Conservation (phyloP, 2,113 vertebrate species). For the Felis chaus region DNA sequence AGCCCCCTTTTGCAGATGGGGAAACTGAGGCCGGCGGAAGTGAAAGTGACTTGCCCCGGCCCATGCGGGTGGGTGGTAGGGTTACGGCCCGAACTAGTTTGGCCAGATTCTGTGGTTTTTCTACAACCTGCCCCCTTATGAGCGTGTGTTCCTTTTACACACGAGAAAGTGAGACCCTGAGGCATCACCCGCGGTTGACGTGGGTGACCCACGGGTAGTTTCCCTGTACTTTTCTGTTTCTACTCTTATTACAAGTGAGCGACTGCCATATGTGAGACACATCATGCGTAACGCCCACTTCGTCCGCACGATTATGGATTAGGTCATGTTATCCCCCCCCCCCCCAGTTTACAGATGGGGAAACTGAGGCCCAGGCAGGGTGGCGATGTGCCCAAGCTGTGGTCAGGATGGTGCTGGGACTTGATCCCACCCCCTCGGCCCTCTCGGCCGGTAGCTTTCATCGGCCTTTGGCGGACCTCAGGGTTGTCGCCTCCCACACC, state of each 20-base stretch:
- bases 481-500: rapidly evolving
- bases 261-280: neutral
- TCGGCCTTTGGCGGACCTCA: neutral
- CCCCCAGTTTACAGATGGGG: neutral
- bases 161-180: neutral
- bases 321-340: neutral
- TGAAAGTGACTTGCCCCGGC: neutral
- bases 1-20: neutral
- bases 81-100: neutral
- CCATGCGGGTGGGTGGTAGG: neutral
- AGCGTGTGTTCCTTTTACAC: neutral
- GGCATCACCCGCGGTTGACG: rapidly evolving
- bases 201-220: rapidly evolving
- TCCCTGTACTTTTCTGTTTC: neutral
- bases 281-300: rapidly evolving
- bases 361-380: neutral
- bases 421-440: neutral
- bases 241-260: neutral
- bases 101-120: neutral
- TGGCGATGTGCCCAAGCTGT: too few relatives aligned
- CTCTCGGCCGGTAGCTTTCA: rapidly evolving
- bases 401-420: neutral
- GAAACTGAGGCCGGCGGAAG: neutral
- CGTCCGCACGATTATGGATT: neutral
- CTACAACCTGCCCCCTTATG: neutral